Percentiles rank a stretch among this genome's conserved stretches.
These are phyloP conservation scores for Pocillopora damicornis DNA, from an alignment of 64 coral and sea anemone species.

Conservation along the genomic window DNA sequence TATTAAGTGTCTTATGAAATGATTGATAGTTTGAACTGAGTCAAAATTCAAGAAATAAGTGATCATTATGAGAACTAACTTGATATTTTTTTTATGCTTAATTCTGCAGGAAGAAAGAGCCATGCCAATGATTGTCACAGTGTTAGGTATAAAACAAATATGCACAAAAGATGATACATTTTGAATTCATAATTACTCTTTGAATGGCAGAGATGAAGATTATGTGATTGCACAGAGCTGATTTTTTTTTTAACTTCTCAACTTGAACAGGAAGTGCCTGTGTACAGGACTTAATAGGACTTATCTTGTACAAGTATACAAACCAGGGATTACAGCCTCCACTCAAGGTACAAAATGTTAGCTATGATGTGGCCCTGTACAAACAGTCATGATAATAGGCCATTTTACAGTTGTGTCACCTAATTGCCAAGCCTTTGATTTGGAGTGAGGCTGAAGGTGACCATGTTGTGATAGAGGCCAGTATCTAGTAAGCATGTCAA, in stretches of 20 bases:
- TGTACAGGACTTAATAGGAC: constrained; percentile 81
- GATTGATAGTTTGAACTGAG: too few species aligned
- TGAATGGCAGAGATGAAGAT: too few species aligned
- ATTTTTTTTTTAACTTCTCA: too few species aligned
- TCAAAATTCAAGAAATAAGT: too few species aligned
- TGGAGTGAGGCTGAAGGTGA: too few species aligned
- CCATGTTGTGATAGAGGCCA: too few species aligned
- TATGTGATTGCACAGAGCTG: too few species aligned
- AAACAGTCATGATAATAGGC: neutral
- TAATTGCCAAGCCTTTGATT: neutral
- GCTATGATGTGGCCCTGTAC: neutral
- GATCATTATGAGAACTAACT: neutral
- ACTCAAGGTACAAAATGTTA: constrained; percentile 53
- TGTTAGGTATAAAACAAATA: constrained; percentile 48
- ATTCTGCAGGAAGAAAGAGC: constrained; percentile 63
- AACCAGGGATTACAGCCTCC: constrained; percentile 48
- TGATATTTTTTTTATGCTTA: neutral
- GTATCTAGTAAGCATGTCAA: too few species aligned
- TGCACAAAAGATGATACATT: too few species aligned
- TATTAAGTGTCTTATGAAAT: too few species aligned
- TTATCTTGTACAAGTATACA: constrained; percentile 89
- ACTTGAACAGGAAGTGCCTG: constrained; percentile 52
- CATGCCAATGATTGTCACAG: constrained; percentile 68
- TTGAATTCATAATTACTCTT: too few species aligned
- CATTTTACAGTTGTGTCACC: neutral